These are phyloP conservation scores for Cataglyphis livida DNA, from an alignment of 2,888 invertebrate species.

Conservation along the genomic window DNA sequence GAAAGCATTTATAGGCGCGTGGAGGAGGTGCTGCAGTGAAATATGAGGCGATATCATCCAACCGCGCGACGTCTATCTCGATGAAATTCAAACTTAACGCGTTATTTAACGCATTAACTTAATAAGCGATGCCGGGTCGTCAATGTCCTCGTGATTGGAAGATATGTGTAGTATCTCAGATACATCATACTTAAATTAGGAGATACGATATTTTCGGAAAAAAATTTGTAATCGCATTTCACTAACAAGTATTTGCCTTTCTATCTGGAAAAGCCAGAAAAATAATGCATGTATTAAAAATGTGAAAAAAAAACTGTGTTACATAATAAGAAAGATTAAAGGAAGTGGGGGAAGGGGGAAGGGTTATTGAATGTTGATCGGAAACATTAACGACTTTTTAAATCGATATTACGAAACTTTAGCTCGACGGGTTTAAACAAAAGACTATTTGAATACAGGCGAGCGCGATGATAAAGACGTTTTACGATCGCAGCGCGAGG, in stretches of 20 bases:
- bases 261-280: background rate
- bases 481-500: slow-evolving; percentile 17
- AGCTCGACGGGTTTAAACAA: slow-evolving; percentile 16
- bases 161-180: slow-evolving; percentile 40
- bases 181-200: slow-evolving; percentile 34
- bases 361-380: background rate
- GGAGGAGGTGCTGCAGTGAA: slow-evolving; percentile 43
- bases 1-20: slow-evolving; percentile 52
- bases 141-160: slow-evolving; percentile 20
- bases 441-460: slow-evolving; percentile 16
- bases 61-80: slow-evolving; percentile 38
- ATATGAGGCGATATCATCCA: slow-evolving; percentile 56
- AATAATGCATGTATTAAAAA: background rate
- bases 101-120: too few species aligned
- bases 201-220: background rate
- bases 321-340: slow-evolving; percentile 4
- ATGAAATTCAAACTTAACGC: slow-evolving; percentile 64
- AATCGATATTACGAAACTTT: slow-evolving; percentile 22
- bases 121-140: slow-evolving; percentile 58
- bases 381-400: background rate
- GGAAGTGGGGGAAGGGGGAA: too few species aligned
- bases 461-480: slow-evolving; percentile 35
- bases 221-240: background rate
- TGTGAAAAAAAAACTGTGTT: background rate
- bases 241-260: slow-evolving; percentile 1